Base-by-base conservation (phyloP, 2,797 vertebrate genomes). In the Dallia pectoralis region DNA sequence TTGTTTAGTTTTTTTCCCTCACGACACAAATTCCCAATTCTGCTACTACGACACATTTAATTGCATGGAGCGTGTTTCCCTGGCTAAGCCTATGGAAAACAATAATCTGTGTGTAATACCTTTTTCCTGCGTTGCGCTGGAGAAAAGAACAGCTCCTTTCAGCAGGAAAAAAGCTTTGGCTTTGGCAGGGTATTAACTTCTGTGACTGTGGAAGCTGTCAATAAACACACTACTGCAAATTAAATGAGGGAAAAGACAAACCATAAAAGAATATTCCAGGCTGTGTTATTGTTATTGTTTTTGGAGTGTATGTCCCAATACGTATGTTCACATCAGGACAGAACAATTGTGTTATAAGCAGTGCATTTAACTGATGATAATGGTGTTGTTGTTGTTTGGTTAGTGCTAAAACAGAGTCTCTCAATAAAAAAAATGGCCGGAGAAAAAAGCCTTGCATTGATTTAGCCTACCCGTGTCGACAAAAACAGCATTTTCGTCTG, bases 71-170 rank as follows among this genome's bases (percentile, higher is more conserved):
- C 67, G 47, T 75, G 64, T 77, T 74, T 70, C 66, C 56, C 61
- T 36, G 65, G 27, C 69, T 77, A 83, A 82, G 47, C 69, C 76
- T 61, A 66, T 59, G 53, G 73, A 77, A 74, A 75, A 75, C 72
- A 74, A 74, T 72, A 81, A 79, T 76, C 74, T 72, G 40, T 62
- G 47, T 80, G 78, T 79, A 73, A 81, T 78, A 70, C 74, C n/a
- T 56, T 71, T 69, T 71, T 40, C 64, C 51, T 53, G 51, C 7
- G 51, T n/a, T 71, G 74, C 65, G 56, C 65, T 51, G 12, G 69
- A 47, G 69, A 68, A 79, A 65, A 68, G 66, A 71, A 72, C 59
- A 72, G 72, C 67, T 44, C 40, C 65, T 66, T 74, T 73, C 63
- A 74, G 64, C 30, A 22, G 70, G 74, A 71, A 53, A 67, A 69